A percentile compares a stretch with the other conserved stretches of the same genome.
Evolutionary conservation across 92 coral and sea anemone genomes (phyloP).

Genomic region (Actinernus sp.): DNA sequence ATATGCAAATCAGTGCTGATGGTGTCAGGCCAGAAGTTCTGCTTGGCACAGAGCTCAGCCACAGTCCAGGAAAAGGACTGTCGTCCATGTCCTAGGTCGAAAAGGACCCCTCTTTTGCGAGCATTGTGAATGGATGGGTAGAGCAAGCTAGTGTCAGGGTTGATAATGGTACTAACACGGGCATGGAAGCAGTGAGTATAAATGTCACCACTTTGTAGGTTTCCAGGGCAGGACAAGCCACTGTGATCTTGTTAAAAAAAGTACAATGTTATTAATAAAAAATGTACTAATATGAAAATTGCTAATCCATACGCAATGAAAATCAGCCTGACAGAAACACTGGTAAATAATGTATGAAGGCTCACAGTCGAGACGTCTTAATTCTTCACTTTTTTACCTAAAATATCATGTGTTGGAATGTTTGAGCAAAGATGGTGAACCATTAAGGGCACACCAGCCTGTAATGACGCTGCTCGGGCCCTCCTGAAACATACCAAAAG

Average conservation of each 20-base stretch:
- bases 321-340: too few relatives aligned
- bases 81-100: slow-evolving; percentile 91
- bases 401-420: slow-evolving; percentile 51
- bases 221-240: slow-evolving; percentile 78
- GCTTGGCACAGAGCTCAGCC: slow-evolving; percentile 81
- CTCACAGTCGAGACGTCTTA: too few relatives aligned
- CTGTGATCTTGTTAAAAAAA: slow-evolving; percentile 43
- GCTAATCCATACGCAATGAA: too few relatives aligned
- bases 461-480: slow-evolving; percentile 73
- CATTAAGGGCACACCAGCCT: slow-evolving; percentile 84
- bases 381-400: too few relatives aligned
- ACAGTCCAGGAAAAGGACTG: slow-evolving; percentile 94
- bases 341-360: too few relatives aligned
- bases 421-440: slow-evolving; percentile 79
- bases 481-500: too few relatives aligned
- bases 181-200: slow-evolving; percentile 81
- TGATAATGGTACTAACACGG: slow-evolving; percentile 59
- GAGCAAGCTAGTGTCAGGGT: slow-evolving; percentile 35
- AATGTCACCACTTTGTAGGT: slow-evolving; percentile 78
- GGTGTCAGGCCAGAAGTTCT: slow-evolving; percentile 86
- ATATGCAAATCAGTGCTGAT: slow-evolving; percentile 87
- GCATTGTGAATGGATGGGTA: slow-evolving; percentile 59
- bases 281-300: too few relatives aligned
- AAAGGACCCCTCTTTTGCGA: slow-evolving; percentile 73
- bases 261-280: too few relatives aligned